Percentiles rank a stretch among this genome's conserved stretches.
Evolutionary conservation across 2,888 invertebrate species (phyloP).

Genomic region (Cantharis flavilabris): DNA sequence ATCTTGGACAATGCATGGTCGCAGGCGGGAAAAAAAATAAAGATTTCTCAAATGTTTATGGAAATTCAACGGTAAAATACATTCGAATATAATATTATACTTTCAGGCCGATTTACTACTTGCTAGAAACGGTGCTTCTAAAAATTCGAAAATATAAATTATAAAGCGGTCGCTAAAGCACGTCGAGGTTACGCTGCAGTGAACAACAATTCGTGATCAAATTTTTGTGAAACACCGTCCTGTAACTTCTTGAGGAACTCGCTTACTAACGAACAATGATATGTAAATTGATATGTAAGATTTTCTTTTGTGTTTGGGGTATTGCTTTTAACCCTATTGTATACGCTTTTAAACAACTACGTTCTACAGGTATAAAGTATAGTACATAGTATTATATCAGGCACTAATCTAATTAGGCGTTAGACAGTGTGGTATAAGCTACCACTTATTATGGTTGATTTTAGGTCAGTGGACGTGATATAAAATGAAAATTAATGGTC

Average conservation of each 20-base stretch:
- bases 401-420: constrained; percentile 53
- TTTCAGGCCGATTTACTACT: constrained; percentile 51
- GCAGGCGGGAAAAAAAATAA: no score
- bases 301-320: constrained; percentile 13
- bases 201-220: neutral
- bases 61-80: constrained; percentile 10
- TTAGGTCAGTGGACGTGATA: constrained; percentile 29
- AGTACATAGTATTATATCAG: constrained; percentile 43
- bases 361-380: constrained; percentile 43
- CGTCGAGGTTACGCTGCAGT: neutral
- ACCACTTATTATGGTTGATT: constrained; percentile 41
- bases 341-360: constrained; percentile 35
- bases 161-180: neutral
- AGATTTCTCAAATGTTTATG: constrained; percentile 1
- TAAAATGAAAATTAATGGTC: constrained; percentile 21
- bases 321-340: constrained; percentile 23
- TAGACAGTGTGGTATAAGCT: constrained; percentile 47
- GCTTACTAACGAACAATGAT: constrained; percentile 26
- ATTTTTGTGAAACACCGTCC: constrained; percentile 22
- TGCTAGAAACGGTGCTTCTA: constrained; percentile 44
- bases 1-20: no score
- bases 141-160: constrained; percentile 18
- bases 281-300: constrained; percentile 33
- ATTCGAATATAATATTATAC: constrained; percentile 11
- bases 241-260: constrained; percentile 21